Base-by-base conservation (phyloP, 2,113 vertebrate genomes). In the Talpa occidentalis region DNA sequence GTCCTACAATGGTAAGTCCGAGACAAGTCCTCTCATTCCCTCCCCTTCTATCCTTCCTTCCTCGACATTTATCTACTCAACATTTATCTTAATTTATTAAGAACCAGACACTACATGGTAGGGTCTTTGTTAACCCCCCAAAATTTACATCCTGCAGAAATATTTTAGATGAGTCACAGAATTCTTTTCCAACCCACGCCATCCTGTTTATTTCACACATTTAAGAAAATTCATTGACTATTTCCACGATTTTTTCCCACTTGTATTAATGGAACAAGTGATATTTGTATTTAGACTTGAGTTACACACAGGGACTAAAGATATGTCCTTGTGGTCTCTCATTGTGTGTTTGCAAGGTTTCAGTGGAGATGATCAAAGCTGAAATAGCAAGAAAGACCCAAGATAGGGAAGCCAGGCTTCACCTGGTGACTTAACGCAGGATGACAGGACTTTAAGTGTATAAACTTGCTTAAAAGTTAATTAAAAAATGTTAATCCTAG, bases 381-480 rank as follows among this genome's bases (percentile, higher is more conserved):
- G 54, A 94, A 59, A 73, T 40, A 67, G 28, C 73, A 56, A 79
- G 60, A 93, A 93, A 83, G 12, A 78, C 64, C 90, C 30, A 74
- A 59, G 56, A 35, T 4, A 32, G 44, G 40, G 74, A 64, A 77
- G 22, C 15, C 14, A n/a, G 59, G 4, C 15, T 69, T 17, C 32
- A 4, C 17, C 17, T 92, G 44, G 42, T 94, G 81, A 19, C 16
- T 94, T 92, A 54, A 78, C 30, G 47, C 30, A 88, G 28, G 62
- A 42, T 66, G 35, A 72, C 35, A 54, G 17, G 16, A 35, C 90
- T 88, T 70, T 49, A 92, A 19, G 32, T 78, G 40, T 72, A 79
- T 26, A 67, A 7, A 81, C 70, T 88, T 92, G 40, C 47, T 93
- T 7, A 69, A 81, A 93, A 90, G 15, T 66, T 85, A 94, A 76